Evolutionary conservation across 2,888 invertebrate genomes (phyloP).

Genomic region (Stenurella melanura): DNA sequence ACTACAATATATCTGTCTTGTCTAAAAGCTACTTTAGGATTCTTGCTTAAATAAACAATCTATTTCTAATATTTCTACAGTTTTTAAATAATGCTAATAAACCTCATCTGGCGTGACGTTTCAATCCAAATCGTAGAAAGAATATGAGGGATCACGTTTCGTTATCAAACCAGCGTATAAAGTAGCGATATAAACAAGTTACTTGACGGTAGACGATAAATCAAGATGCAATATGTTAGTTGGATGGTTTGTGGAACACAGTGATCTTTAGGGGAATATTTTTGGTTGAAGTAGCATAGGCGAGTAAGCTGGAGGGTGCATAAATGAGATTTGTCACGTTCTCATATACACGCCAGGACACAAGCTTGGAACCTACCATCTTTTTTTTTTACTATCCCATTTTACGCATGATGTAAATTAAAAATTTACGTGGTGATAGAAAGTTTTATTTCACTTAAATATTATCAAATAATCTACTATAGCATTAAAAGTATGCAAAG

Average conservation of each 20-base stretch:
- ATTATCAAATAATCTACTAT: too few species aligned
- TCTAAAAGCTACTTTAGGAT: too few species aligned
- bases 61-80: neutral
- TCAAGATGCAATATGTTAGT: constrained; percentile 9
- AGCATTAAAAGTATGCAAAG: too few species aligned
- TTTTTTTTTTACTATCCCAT: neutral
- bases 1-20: too few species aligned
- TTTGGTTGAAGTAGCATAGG: constrained; percentile 1
- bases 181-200: neutral
- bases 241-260: neutral
- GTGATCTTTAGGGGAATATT: constrained; percentile 36
- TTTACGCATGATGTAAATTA: neutral
- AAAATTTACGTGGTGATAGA: too few species aligned
- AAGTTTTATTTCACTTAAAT: too few species aligned
- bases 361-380: neutral
- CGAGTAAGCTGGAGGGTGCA: neutral
- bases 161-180: neutral
- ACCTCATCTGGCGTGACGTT: neutral
- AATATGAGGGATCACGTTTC: neutral
- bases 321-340: constrained; percentile 11
- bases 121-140: neutral
- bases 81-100: neutral
- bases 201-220: neutral
- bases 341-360: neutral
- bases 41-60: too few species aligned